Evolutionary conservation across 2,797 vertebrate genomes (phyloP).

Genomic region (Rhabdophis nuchalis): DNA sequence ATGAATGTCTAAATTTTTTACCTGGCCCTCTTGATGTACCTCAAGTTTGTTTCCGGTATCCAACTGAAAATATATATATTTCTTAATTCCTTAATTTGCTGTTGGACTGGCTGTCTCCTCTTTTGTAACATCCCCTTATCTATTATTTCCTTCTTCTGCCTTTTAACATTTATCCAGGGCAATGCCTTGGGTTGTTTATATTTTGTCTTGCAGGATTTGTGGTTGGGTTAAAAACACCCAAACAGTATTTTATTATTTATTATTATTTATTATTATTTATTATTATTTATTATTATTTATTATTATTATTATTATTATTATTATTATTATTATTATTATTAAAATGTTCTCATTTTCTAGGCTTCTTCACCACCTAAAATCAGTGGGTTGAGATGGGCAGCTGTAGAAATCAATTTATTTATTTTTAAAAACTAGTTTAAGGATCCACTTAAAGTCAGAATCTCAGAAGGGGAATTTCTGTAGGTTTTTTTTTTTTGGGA

Average conservation of each 20-base stretch:
- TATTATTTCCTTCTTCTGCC: not conserved
- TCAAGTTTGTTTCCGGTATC: not conserved
- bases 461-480: not conserved
- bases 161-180: not conserved
- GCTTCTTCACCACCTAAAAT: not conserved
- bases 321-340: too few relatives aligned
- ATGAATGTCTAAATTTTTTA: not conserved
- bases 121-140: not conserved
- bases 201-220: not conserved
- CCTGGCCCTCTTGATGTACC: too few relatives aligned
- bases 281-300: too few relatives aligned
- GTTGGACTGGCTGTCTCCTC: not conserved
- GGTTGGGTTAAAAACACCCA: not conserved
- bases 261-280: too few relatives aligned
- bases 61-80: not conserved
- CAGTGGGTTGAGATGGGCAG: not conserved
- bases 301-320: too few relatives aligned
- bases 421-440: not conserved
- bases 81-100: not conserved
- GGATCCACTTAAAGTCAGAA: not conserved
- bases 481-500: not conserved
- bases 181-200: not conserved
- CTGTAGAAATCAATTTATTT: not conserved
- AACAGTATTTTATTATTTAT: too few relatives aligned
- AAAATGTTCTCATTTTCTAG: not conserved